These are phyloP conservation scores for Oligia latruncula DNA, from an alignment of 2,888 invertebrate species.

Conservation along the genomic window DNA sequence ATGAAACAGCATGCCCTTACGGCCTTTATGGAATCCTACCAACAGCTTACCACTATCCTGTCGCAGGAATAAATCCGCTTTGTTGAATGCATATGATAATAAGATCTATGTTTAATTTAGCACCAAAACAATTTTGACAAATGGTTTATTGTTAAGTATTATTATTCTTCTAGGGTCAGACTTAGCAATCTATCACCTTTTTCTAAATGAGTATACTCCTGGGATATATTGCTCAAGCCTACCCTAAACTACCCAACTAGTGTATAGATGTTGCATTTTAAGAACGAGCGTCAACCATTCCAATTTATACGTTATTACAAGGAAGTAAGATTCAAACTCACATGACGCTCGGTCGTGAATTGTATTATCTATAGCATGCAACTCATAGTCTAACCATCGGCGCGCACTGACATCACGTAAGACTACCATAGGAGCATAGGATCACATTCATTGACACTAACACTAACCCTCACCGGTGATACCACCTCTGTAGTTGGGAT, in stretches of 20 bases:
- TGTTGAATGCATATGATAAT: not conserved
- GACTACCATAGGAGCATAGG: constrained; percentile 46
- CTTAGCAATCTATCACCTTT: constrained; percentile 4
- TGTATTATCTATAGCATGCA: constrained; percentile 48
- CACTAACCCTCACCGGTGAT: constrained; percentile 62
- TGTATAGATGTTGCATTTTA: not conserved
- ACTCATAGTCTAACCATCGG: constrained; percentile 51
- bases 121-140: constrained; percentile 42
- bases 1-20: constrained; percentile 26
- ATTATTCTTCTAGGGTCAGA: not conserved
- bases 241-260: constrained; percentile 14
- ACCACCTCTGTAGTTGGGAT: constrained; percentile 43
- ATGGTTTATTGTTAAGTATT: not conserved
- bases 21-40: not conserved
- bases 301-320: not conserved
- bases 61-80: constrained; percentile 14
- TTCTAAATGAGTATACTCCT: not conserved
- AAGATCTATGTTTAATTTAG: not conserved
- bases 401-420: constrained; percentile 61
- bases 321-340: not conserved
- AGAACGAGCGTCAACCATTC: not conserved
- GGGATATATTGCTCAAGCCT: constrained; percentile 8
- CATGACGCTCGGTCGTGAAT: not conserved
- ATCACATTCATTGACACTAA: constrained; percentile 69
- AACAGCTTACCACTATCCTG: not conserved